Base-by-base conservation (phyloP, 2,888 invertebrate species). In the Lamellibrachia satsuma region DNA sequence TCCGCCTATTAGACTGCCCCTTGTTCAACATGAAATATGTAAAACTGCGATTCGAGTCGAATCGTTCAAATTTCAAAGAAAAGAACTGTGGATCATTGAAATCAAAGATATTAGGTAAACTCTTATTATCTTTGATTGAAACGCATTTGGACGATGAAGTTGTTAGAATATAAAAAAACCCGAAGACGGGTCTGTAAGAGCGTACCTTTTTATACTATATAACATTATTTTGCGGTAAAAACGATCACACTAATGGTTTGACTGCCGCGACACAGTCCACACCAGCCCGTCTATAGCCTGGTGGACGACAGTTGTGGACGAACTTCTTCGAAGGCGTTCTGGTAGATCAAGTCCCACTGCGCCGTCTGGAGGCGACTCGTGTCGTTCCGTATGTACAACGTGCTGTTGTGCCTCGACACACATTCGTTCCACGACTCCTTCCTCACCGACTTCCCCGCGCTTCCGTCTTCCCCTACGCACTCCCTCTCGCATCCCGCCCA, bases 341-440 rank as follows among this genome's bases (percentile, higher is more conserved):
- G 22, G 22, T 75, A 75, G 75, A 75, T 75, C 3, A 75, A 0
- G 75, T 75, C 75, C 75, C 75, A 75, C 15, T 75, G 75, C 15
- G 75, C 75, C 22, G 75, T 75, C 75, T 75, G 75, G 15, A 75
- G 22, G 15, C 75, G 75, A 22, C 75, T 75, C 75, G 75, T 75
- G 75, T 75, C 75, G 75, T 75, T 75, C 4, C 75, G 75, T 75
- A 75, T 75, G 75, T 75, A 75, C 75, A 75, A n/a, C 75, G 75
- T 75, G 75, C 75, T 75, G 75, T 75, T 75, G n/a, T 75, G 75
- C n/a, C n/a, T 75, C 75, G 75, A 75, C 75, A 75, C 75, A 22
- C 75, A 75, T n/a, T 75, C 75, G 22, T 75, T 11, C 75, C 75
- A 75, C 75, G 75, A 75, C 6, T 75, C 75, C 75, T 75, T 75